Evolutionary conservation across 1,140 invertebrate species (phyloP), one percentile per base, ranked within the genome.

Genomic region (Babylonia areolata): DNA sequence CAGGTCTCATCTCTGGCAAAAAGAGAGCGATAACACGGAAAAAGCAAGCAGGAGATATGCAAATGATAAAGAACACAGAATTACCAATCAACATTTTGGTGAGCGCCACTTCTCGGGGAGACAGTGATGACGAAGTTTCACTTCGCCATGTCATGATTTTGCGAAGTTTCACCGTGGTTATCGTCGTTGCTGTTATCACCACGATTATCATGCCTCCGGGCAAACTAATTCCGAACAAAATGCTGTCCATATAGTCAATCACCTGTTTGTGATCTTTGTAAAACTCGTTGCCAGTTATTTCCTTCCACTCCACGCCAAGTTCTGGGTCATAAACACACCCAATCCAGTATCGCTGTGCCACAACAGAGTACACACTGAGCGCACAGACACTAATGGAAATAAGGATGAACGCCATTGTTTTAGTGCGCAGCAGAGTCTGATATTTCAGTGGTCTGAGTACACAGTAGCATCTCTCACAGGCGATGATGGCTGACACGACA

Each of bases 71-170:
- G 3, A 54, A 54, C 2, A 81, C 46, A 0, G 79, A 51, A 17
- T 42, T 46, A 17, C n/a, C 42, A 3, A 81, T 51, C 79, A 81
- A 33, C 79, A 81, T 81, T 54, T 81, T 81, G 54, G 79, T 81
- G 9, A 81, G 42, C n/a, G 79, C 42, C 42, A 51, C 33, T 33
- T 81, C 79, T 3, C n/a, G 28, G n/a, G 79, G n/a, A 33, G 79
- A 51, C 3, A 46, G 31, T 9, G n/a, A 31, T 23, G 58, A 64
- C 58, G 58, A 20, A 5, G 58, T 81, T 12, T 54, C n/a, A n/a
- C n/a, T 33, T n/a, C 42, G 39, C 79, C 79, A 81, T 12, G 54
- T 42, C 33, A 54, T 46, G 17, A n/a, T 54, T 20, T 81, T 42
- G 1, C 46, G 35, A 6, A 81, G n/a, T 81, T 81, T 81, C 11